A percentile compares a stretch with the other conserved stretches of the same genome.
Conservation (phyloP, 2,888 invertebrate species). For the Platynereis dumerilii region DNA sequence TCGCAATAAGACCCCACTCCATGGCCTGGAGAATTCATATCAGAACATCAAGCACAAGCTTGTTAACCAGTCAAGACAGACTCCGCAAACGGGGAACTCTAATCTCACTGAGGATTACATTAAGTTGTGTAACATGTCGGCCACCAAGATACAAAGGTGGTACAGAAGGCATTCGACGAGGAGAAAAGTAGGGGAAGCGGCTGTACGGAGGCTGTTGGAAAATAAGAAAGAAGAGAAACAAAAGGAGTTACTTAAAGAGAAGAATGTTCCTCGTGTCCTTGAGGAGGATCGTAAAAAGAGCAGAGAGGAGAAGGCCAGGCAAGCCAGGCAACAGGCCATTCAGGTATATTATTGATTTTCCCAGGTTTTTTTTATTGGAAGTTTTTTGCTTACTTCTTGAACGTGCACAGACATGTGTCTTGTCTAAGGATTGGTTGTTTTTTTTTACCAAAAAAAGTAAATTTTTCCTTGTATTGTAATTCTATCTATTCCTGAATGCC, state of each 20-base stretch:
- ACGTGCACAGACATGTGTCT: too few relatives aligned
- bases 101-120: slow-evolving; percentile 52
- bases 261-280: slow-evolving; percentile 38
- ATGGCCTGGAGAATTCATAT: slow-evolving; percentile 58
- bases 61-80: slow-evolving; percentile 51
- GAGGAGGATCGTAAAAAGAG: slow-evolving; percentile 48
- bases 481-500: too few relatives aligned
- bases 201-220: slow-evolving; percentile 52
- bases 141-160: slow-evolving; percentile 58
- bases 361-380: too few relatives aligned
- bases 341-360: too few relatives aligned
- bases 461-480: too few relatives aligned
- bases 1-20: slow-evolving; percentile 48
- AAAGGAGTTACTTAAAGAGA: slow-evolving; percentile 37
- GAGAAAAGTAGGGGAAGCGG: slow-evolving; percentile 49
- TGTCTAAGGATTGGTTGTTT: too few relatives aligned
- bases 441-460: too few relatives aligned
- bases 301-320: slow-evolving; percentile 54
- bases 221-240: slow-evolving; percentile 47
- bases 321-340: slow-evolving; percentile 56
- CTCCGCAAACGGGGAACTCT: slow-evolving; percentile 7
- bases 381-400: too few relatives aligned
- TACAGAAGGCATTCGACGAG: slow-evolving; percentile 45
- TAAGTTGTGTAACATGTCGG: slow-evolving; percentile 46
- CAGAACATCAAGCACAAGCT: slow-evolving; percentile 62